A percentile compares a stretch with the other conserved stretches of the same genome.
phyloP scores from a whole-genome alignment of 2,888 invertebrate genomes.

The Aphodius sticticus region DNA sequence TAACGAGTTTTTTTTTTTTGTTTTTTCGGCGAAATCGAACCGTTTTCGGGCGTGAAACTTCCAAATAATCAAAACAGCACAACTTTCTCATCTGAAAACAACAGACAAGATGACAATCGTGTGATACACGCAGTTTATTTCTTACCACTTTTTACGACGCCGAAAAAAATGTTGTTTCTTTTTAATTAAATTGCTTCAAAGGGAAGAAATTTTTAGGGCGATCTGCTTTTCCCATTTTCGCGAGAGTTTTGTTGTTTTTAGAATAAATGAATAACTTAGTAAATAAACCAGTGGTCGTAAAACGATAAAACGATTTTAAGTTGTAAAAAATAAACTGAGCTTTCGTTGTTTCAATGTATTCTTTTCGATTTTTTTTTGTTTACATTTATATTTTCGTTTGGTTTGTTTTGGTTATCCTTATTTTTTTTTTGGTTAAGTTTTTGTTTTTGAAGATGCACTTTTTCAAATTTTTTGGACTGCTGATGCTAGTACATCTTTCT shows the following conservation, averaged over 20 bases:
- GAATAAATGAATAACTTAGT: too few relatives aligned
- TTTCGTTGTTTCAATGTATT: slow-evolving; percentile 56
- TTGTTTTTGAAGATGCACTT: slow-evolving; percentile 51
- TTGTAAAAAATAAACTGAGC: slow-evolving; percentile 52
- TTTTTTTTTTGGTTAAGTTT: background rate
- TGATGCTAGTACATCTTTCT: slow-evolving; percentile 49
- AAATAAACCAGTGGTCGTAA: background rate
- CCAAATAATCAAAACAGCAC: background rate
- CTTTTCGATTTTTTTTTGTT: slow-evolving; percentile 30
- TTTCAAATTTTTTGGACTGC: slow-evolving; percentile 42
- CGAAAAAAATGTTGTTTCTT: background rate
- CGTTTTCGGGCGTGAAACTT: background rate
- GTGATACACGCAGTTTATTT: slow-evolving; percentile 51
- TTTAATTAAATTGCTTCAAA: too few relatives aligned
- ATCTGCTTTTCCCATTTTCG: too few relatives aligned
- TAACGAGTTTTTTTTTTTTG: background rate
- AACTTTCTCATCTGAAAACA: background rate
- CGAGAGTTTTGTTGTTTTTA: too few relatives aligned
- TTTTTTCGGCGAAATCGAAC: background rate
- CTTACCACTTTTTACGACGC: slow-evolving; percentile 35
- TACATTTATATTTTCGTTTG: background rate
- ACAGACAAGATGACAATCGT: slow-evolving; percentile 47
- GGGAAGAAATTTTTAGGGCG: too few relatives aligned
- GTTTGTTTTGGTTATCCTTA: slow-evolving; percentile 11
- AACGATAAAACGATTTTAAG: slow-evolving; percentile 36